Evolutionary conservation across 2,888 invertebrate genomes (phyloP), one percentile per base, ranked within the genome.

Genomic region (Cerceris rybyensis): DNA sequence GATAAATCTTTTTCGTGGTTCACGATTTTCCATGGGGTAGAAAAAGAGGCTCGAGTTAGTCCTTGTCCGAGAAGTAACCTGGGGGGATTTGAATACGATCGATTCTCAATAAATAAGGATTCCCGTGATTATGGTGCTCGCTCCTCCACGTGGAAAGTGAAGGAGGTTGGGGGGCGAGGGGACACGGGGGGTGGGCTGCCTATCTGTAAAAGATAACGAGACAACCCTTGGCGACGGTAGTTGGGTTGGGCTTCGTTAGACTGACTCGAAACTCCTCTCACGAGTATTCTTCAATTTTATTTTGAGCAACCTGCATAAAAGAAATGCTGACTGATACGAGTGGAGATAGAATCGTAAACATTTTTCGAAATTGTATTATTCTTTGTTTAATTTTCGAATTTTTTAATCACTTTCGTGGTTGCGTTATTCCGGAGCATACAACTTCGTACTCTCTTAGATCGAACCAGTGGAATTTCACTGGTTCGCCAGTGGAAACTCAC

Each of bases 61-160:
- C 68, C 67, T 70, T 67, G 70, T 63, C 73, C 70, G 42, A 60
- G 69, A 61, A 73, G 58, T 72, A 72, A 78, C 67, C 71, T 70
- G 64, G 65, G 78, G 80, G 85, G 78, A 89, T 89, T 89, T 89
- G 89, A 89, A 89, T 89, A 87, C 88, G 88, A 89, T 89, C 89
- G 89, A 89, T 89, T 88, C 85, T 80, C 89, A 88, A 89, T 89
- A 89, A 89, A 89, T 89, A 89, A 89, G 89, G 89, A 89, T 89
- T 89, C 87, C 82, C 87, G 88, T 85, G 89, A 88, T 89, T 89
- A 89, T 88, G 88, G 87, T 81, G 82, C 71, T 73, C 78, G 78
- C 75, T 78, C 81, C 80, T 84, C 79, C 78, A 78, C 82, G 83
- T 81, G 84, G 80, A 77, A 79, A 71, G 69, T 65, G 76, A 84